Conservation (phyloP, 2,113 vertebrate species). For the Lethenteron reissneri region DNA sequence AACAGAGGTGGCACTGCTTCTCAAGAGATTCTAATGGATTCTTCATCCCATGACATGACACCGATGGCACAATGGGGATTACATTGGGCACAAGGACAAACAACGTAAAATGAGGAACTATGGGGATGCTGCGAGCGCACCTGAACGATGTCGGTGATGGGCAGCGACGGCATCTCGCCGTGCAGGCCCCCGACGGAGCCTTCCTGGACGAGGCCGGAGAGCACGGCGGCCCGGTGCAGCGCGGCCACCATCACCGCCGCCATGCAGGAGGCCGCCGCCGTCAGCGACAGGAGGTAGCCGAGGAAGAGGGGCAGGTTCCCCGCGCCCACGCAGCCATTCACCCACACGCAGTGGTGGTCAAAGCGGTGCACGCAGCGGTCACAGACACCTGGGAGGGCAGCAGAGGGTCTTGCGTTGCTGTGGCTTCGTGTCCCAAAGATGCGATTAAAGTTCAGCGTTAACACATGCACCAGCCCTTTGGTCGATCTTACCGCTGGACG, state of each 20-base stretch:
- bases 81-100: no score
- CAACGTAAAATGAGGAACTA: no score
- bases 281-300: constrained; percentile 45
- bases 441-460: not conserved
- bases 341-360: constrained; percentile 89
- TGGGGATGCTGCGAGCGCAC: no score
- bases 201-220: constrained; percentile 25
- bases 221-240: constrained; percentile 31
- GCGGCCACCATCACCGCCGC: constrained; percentile 26
- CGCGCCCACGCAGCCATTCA: constrained; percentile 79
- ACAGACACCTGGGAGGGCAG: constrained; percentile 31
- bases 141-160: no score
- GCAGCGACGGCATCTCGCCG: no score
- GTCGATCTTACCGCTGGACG: not conserved
- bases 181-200: constrained; percentile 29
- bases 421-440: not conserved
- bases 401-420: not conserved
- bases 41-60: no score
- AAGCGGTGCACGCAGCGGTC: constrained; percentile 57
- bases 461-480: not conserved
- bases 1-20: no score
- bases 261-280: constrained; percentile 23
- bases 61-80: no score
- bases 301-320: constrained; percentile 48
- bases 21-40: no score